These are phyloP conservation scores for Biston betularia DNA, from an alignment of 2,888 invertebrate genomes.

Conservation along the genomic window DNA sequence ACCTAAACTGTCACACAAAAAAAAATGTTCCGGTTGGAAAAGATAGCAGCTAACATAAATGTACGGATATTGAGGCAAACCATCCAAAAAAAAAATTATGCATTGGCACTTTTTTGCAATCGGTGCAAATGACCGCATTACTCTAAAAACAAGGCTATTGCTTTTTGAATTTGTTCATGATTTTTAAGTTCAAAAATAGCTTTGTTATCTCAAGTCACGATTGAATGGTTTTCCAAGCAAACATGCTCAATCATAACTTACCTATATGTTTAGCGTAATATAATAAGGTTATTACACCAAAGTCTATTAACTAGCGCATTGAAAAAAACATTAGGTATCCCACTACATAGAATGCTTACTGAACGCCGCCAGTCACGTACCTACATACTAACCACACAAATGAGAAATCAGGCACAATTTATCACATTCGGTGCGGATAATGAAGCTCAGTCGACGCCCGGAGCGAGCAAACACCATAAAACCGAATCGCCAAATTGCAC, in stretches of 20 bases:
- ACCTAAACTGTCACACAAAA: too few relatives aligned
- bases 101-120: too few relatives aligned
- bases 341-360: not conserved
- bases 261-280: not conserved
- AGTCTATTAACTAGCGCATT: too few relatives aligned
- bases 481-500: conserved; percentile 68
- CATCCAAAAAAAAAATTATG: too few relatives aligned
- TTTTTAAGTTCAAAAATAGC: too few relatives aligned
- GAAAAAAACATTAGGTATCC: not conserved
- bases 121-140: too few relatives aligned
- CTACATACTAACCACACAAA: conserved; percentile 44
- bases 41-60: too few relatives aligned
- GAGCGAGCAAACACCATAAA: conserved; percentile 69
- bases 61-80: too few relatives aligned
- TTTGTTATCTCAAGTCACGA: not conserved
- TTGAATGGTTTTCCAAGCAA: not conserved
- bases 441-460: conserved; percentile 69
- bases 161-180: too few relatives aligned
- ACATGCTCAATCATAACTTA: too few relatives aligned
- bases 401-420: conserved; percentile 56
- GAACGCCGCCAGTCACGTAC: conserved; percentile 35
- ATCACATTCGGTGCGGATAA: conserved; percentile 67
- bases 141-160: too few relatives aligned
- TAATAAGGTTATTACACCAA: not conserved
- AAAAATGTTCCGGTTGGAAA: too few relatives aligned